A percentile compares a stretch with the other conserved stretches of the same genome.
phyloP scores from a whole-genome alignment of 2,113 vertebrate species.

The Actenoides lindsayi region DNA sequence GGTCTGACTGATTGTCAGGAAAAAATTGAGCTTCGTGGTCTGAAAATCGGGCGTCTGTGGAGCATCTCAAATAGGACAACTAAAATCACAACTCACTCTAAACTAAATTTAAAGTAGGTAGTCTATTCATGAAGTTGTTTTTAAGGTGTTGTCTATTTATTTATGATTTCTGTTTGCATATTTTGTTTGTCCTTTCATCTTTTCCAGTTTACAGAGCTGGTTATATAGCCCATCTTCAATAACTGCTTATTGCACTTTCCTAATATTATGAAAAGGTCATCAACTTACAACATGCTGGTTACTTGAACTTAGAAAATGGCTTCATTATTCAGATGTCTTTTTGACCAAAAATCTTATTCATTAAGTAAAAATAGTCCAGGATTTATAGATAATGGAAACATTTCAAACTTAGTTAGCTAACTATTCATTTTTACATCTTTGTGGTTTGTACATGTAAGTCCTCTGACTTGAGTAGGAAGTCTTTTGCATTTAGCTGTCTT shows the following conservation, averaged over 20 bases:
- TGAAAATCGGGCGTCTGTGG: neutral
- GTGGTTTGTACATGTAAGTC: neutral
- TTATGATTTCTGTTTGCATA: neutral
- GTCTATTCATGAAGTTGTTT: neutral
- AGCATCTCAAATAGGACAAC: neutral
- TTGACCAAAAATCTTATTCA: neutral
- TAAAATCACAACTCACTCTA: neutral
- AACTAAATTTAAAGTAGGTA: neutral
- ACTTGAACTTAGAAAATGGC: neutral
- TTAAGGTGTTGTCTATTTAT: neutral
- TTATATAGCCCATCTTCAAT: neutral
- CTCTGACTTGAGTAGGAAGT: neutral
- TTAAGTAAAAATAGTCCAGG: neutral
- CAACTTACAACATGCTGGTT: neutral
- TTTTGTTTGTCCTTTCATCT: neutral
- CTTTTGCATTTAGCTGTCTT: neutral
- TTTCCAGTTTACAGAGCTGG: neutral
- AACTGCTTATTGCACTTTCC: neutral
- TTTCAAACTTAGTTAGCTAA: neutral
- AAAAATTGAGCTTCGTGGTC: neutral
- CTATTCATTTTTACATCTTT: neutral
- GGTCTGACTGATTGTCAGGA: neutral
- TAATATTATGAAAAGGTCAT: neutral
- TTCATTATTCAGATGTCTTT: neutral
- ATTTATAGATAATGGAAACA: neutral